Evolutionary conservation across 2,888 invertebrate genomes (phyloP), one percentile per base, ranked within the genome.

Genomic region (Psococerastis gibbosa): DNA sequence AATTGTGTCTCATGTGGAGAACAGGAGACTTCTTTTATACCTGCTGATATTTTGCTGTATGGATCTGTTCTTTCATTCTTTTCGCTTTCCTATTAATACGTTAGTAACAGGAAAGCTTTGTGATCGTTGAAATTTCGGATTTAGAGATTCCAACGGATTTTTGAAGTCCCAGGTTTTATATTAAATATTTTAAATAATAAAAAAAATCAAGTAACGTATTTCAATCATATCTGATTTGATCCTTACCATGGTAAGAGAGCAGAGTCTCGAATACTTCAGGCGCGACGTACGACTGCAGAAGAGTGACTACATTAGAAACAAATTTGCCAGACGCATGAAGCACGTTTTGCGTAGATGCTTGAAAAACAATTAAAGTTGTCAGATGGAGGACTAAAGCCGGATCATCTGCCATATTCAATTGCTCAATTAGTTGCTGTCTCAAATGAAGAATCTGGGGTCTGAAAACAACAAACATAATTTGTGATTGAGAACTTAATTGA

Each of bases 241-340:
- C 43, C 63, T 60, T 63, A 89, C 89, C 88, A 66, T 91, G 83
- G 61, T 78, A 85, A 42, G 67, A 64, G 35, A 73, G 69, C 1
- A 94, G 65, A 45, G 70, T 62, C 2, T 67, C 58, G 56, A 70
- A 70, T 45, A 79, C 71, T 4, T 80, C 76, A 18, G 68, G 65
- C 47, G 70, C 71, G 42, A 94, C 60, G 52, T 75, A 73, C 17
- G 70, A 65, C 50, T 78, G 75, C 43, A 95, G 67, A 58, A 73
- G 81, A 1, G 68, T 57, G 35, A 94, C 67, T 50, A 95, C 71
- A 15, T 75, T 67, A 1, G 88, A 78, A 9, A 97, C 88, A 64
- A 89, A 89, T 58, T 87, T 77, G 0, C 97, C 97, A 20, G 94
- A 92, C 11, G 89, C 89, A 61, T 94, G 88, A 20, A 95, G 57